phyloP scores from a whole-genome alignment of 1,140 invertebrate genomes.

The Bombus waltoni region DNA sequence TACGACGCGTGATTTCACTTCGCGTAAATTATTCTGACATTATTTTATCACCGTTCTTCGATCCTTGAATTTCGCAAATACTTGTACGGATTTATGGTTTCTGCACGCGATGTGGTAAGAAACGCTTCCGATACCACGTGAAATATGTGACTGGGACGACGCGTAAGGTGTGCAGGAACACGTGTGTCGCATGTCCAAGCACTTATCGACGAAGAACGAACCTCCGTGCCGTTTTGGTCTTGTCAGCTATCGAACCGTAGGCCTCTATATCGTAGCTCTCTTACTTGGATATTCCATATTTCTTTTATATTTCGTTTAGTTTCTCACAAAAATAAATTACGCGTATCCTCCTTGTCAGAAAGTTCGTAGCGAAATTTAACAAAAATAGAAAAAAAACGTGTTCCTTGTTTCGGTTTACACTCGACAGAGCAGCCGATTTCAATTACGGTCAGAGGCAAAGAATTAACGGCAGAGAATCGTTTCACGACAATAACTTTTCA shows the following conservation, averaged over 20 bases:
- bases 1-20: neutral
- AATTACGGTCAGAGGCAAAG: too few relatives aligned
- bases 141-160: neutral
- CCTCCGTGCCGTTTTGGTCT: neutral
- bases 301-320: too few relatives aligned
- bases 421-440: too few relatives aligned
- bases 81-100: constrained; percentile 32
- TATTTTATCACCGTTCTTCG: neutral
- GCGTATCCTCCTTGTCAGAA: too few relatives aligned
- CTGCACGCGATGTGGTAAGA: neutral
- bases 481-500: too few relatives aligned
- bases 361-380: too few relatives aligned
- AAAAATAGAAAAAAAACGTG: too few relatives aligned
- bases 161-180: constrained; percentile 1
- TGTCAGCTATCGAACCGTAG: neutral
- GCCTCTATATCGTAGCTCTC: too few relatives aligned
- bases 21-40: neutral
- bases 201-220: constrained; percentile 30
- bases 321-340: too few relatives aligned
- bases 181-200: constrained; percentile 21
- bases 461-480: too few relatives aligned
- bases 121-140: constrained; percentile 26
- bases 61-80: neutral
- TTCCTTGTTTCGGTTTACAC: too few relatives aligned
- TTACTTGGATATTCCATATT: too few relatives aligned